Evolutionary conservation across 2,797 vertebrate species (phyloP).

Genomic region (Phoxinus dragarum): DNA sequence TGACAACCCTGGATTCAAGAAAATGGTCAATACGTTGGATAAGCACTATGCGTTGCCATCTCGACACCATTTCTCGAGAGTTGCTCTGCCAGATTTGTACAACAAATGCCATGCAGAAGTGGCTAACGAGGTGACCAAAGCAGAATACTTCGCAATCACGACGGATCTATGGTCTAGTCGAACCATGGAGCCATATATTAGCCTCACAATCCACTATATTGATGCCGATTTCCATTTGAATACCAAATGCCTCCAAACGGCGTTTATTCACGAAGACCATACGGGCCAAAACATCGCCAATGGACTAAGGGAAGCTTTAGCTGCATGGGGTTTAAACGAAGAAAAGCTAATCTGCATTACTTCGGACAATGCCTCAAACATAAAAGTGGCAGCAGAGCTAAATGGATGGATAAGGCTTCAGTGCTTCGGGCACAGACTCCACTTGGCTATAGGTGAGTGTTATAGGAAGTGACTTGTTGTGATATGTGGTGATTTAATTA

Average conservation of each 20-base stretch:
- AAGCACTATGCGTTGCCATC: too few relatives aligned
- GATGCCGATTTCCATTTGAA: conserved; percentile 1
- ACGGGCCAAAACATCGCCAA: conserved; percentile 4
- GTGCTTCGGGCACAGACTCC: conserved; percentile 36
- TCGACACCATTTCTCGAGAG: too few relatives aligned
- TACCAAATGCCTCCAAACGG: conserved; percentile 31
- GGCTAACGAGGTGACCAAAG: too few relatives aligned
- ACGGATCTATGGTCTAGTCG: neutral
- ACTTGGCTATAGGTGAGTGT: conserved; percentile 26
- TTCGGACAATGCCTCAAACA: conserved; percentile 5
- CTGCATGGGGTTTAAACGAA: conserved; percentile 21
- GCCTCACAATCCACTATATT: neutral
- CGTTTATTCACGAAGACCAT: conserved; percentile 20
- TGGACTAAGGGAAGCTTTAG: conserved; percentile 26
- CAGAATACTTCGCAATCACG: too few relatives aligned
- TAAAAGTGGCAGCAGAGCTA: conserved; percentile 27
- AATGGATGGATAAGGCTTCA: conserved; percentile 44
- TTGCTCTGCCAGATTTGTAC: too few relatives aligned
- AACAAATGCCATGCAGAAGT: too few relatives aligned
- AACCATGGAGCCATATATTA: conserved; percentile 4
- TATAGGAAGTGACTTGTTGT: neutral
- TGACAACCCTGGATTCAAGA: too few relatives aligned
- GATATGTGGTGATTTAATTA: conserved; percentile 10
- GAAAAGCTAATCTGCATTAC: conserved; percentile 24
- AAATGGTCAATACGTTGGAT: too few relatives aligned